Percentiles rank a stretch among this genome's conserved stretches.
These are phyloP conservation scores for Gracilinanus agilis DNA, from an alignment of 2,113 vertebrate species.

Conservation along the genomic window DNA sequence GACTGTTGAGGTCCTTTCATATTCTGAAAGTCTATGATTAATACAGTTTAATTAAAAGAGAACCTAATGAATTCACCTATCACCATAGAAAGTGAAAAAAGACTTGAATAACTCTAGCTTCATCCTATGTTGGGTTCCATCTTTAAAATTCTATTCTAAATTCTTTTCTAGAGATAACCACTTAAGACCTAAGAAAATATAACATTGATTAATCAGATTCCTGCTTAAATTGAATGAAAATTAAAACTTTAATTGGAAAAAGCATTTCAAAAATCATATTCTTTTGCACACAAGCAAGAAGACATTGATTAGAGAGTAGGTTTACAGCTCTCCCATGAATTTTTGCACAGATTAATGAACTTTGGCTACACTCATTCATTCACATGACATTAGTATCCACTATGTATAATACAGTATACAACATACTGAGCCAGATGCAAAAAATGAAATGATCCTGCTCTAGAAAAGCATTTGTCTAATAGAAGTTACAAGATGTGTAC, in stretches of 20 bases:
- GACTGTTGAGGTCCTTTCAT: not conserved
- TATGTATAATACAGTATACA: not conserved
- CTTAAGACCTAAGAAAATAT: not conserved
- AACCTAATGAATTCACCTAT: not conserved
- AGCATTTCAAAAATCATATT: not conserved
- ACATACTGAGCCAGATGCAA: not conserved
- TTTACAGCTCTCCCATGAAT: not conserved
- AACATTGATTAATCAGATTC: not conserved
- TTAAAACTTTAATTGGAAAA: not conserved
- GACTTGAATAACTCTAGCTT: not conserved
- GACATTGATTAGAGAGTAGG: not conserved
- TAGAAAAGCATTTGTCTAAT: not conserved
- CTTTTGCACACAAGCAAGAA: not conserved
- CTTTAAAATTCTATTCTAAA: not conserved
- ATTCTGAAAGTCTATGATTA: not conserved
- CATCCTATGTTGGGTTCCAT: not conserved
- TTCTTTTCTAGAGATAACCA: not conserved
- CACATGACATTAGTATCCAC: not conserved
- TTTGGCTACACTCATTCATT: not conserved
- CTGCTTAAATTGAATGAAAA: not conserved
- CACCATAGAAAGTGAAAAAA: not conserved
- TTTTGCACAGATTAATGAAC: not conserved
- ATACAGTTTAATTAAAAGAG: not conserved
- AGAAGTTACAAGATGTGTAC: not conserved
- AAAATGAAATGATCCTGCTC: not conserved